These are phyloP conservation scores for Amphilophus citrinellus DNA, from an alignment of 2,113 vertebrate genomes.

Conservation along the genomic window DNA sequence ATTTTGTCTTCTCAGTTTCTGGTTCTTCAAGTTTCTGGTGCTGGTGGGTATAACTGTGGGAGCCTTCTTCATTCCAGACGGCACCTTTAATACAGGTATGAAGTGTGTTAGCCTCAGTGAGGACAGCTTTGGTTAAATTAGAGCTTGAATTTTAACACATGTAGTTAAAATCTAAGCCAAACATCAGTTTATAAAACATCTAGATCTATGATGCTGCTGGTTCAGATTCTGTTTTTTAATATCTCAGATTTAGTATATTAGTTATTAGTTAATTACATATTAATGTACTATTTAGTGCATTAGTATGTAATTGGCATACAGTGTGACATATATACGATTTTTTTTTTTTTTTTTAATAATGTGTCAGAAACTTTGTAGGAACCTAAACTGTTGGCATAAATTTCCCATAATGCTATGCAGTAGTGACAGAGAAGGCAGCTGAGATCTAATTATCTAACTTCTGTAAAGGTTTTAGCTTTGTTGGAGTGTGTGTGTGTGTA, in stretches of 20 bases:
- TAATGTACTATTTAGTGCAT: neutral
- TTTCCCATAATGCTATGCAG: neutral
- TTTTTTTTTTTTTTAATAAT: neutral
- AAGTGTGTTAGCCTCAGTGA: neutral
- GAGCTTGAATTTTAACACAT: rapidly evolving
- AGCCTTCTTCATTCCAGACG: constrained; percentile 93
- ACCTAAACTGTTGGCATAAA: neutral
- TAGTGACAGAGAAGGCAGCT: neutral
- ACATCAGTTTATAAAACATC: too few relatives aligned
- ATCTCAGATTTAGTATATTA: too few relatives aligned
- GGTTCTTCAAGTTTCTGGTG: constrained; percentile 94
- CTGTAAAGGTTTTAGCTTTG: neutral
- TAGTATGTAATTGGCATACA: neutral
- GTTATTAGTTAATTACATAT: neutral
- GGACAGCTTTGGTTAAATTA: neutral
- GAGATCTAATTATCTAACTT: neutral
- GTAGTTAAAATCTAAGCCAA: neutral
- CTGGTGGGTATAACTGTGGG: constrained; percentile 91
- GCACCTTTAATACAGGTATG: constrained; percentile 86
- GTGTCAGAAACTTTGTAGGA: neutral
- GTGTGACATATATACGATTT: neutral
- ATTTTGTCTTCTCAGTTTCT: constrained; percentile 83
- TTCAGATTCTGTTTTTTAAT: too few relatives aligned
- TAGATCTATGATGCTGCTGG: too few relatives aligned
- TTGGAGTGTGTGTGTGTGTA: neutral